Conservation (phyloP, 1,140 invertebrate genomes). For the Ceratina japonica region DNA sequence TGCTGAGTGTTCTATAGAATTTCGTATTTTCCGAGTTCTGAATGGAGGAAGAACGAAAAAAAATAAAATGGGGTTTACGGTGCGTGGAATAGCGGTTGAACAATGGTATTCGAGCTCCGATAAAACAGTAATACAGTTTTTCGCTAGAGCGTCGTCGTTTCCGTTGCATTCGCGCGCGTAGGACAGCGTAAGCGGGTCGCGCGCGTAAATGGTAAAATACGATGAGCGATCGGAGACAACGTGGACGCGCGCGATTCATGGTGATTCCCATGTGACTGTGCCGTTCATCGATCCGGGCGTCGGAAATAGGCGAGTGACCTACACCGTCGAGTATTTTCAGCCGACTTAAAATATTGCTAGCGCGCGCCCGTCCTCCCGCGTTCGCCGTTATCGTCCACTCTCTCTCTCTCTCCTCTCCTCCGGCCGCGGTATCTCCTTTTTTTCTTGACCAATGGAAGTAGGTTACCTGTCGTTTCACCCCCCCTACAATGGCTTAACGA, state of each 20-base stretch:
- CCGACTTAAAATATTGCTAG: background rate
- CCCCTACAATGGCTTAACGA: no score
- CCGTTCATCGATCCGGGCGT: slow-evolving; percentile 34
- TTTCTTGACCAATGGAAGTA: background rate
- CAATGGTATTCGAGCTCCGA: no score
- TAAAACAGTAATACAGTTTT: no score
- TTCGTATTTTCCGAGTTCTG: no score
- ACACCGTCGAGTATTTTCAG: slow-evolving; percentile 30
- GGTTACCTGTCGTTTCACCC: background rate
- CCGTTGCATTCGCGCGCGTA: background rate
- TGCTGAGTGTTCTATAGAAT: no score
- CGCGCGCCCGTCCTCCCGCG: no score
- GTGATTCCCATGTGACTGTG: slow-evolving; percentile 43
- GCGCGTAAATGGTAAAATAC: slow-evolving; percentile 36
- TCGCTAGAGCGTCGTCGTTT: background rate
- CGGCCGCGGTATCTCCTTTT: background rate
- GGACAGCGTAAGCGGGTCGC: background rate
- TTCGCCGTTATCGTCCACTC: background rate
- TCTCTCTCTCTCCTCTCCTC: no score
- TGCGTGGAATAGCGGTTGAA: no score
- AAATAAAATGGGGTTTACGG: no score
- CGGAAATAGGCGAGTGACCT: slow-evolving; percentile 36
- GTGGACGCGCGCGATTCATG: slow-evolving; percentile 37
- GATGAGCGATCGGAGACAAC: slow-evolving; percentile 30
- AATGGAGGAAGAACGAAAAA: no score